A percentile compares a stretch with the other conserved stretches of the same genome.
Conservation (phyloP, 2,888 invertebrate genomes). For the Mactromeris polynyma region DNA sequence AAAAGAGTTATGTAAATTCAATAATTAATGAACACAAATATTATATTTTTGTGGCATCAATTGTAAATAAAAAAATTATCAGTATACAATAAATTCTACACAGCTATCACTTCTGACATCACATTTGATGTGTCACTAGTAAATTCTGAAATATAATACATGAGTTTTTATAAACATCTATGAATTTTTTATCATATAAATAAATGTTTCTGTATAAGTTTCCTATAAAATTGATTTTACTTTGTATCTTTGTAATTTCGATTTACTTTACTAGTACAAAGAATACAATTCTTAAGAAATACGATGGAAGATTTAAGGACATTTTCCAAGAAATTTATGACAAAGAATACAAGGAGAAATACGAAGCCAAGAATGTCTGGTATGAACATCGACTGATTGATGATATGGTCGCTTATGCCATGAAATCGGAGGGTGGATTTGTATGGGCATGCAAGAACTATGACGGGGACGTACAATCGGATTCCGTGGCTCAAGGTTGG, state of each 20-base stretch:
- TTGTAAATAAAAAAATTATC: too few relatives aligned
- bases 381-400: constrained; percentile 99
- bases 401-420: constrained; percentile 99
- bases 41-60: too few relatives aligned
- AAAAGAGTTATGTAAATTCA: too few relatives aligned
- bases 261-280: constrained; percentile 91
- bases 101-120: too few relatives aligned
- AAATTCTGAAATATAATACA: too few relatives aligned
- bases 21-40: too few relatives aligned
- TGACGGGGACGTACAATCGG: constrained; percentile 99
- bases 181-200: too few relatives aligned
- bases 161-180: too few relatives aligned
- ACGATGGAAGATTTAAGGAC: constrained; percentile 98
- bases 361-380: constrained; percentile 96
- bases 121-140: too few relatives aligned
- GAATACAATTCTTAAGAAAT: constrained; percentile 98
- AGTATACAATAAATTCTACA: too few relatives aligned
- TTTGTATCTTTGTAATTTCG: neutral
- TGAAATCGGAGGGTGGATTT: constrained; percentile 99
- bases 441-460: constrained; percentile 99
- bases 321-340: constrained; percentile 98
- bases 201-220: too few relatives aligned
- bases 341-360: constrained; percentile 93
- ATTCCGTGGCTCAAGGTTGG: constrained; percentile 97
- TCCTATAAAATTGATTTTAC: neutral